Evolutionary conservation across 2,888 invertebrate genomes (phyloP).

Genomic region (Zeuzera pyrina): DNA sequence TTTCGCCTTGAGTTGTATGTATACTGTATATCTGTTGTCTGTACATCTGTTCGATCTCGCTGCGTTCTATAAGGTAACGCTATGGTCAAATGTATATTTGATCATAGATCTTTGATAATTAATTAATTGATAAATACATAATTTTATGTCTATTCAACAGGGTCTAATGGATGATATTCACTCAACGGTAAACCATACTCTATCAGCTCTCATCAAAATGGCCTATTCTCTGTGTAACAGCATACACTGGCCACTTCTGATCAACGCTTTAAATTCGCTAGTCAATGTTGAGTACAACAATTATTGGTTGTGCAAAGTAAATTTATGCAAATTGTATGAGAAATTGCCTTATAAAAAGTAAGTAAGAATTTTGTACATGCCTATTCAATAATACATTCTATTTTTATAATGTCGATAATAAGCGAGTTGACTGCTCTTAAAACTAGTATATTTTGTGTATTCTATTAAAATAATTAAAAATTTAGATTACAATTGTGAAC

Average conservation of each 20-base stretch:
- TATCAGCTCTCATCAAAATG: constrained; percentile 75
- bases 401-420: neutral
- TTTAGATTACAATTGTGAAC: no score
- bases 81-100: no score
- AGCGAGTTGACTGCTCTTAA: no score
- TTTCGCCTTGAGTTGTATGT: no score
- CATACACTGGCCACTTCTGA: constrained; percentile 66
- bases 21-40: constrained; percentile 5
- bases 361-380: constrained; percentile 17
- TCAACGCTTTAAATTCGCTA: constrained; percentile 75
- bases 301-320: constrained; percentile 90
- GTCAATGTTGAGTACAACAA: constrained; percentile 78
- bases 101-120: no score
- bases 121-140: no score
- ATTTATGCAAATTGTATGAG: constrained; percentile 52
- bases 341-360: constrained; percentile 54
- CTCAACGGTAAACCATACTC: constrained; percentile 80
- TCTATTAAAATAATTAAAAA: no score
- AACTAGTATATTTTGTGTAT: no score
- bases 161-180: constrained; percentile 83
- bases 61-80: no score
- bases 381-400: neutral
- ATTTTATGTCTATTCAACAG: no score
- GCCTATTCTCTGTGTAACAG: constrained; percentile 76
- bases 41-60: no score